Conservation (phyloP, 2,113 vertebrate genomes). For the Leiothrix lutea region DNA sequence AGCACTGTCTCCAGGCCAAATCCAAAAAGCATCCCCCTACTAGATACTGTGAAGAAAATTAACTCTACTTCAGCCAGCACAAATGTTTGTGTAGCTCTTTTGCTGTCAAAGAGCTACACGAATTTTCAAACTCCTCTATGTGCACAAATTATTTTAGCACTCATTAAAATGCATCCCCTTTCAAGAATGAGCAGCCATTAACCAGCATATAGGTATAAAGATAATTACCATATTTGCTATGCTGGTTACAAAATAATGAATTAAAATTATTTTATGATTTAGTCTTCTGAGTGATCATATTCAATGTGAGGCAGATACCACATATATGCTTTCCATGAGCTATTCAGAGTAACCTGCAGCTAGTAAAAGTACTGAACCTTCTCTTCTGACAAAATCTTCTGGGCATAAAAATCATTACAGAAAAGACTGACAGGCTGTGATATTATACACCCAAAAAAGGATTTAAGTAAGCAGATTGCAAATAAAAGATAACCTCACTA, state of each 20-base stretch:
- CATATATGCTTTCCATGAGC: neutral
- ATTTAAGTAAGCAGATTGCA: neutral
- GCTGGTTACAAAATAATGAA: neutral
- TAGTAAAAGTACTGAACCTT: neutral
- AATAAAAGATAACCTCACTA: neutral
- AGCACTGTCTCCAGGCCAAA: neutral
- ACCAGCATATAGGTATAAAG: neutral
- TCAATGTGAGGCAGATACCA: neutral
- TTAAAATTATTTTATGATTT: neutral
- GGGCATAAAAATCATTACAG: neutral
- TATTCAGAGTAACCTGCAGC: neutral
- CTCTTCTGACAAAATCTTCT: neutral
- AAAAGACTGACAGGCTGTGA: neutral
- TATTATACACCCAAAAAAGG: neutral
- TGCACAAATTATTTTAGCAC: neutral
- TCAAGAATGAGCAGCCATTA: neutral
- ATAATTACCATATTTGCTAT: neutral
- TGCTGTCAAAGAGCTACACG: neutral
- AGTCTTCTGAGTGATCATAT: neutral
- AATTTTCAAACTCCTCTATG: neutral
- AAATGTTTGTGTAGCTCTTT: neutral
- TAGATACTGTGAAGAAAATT: neutral
- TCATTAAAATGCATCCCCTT: neutral
- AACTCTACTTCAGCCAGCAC: neutral
- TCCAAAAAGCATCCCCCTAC: neutral